These are phyloP conservation scores for Pycnomerus fuliginosus DNA, from an alignment of 2,888 invertebrate genomes.

Conservation along the genomic window DNA sequence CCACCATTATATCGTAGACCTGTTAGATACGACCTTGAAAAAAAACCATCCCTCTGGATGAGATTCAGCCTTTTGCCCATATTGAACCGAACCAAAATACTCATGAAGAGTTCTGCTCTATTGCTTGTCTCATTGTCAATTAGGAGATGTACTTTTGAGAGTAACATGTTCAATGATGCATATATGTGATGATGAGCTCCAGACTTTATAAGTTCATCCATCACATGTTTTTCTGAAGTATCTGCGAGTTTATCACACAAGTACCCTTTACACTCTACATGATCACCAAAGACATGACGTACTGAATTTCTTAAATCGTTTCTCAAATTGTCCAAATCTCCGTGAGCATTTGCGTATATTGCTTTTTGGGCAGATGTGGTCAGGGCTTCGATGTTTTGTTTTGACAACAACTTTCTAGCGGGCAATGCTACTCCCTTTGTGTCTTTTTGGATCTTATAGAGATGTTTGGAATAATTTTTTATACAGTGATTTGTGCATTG, in stretches of 20 bases:
- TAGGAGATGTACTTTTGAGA: too few relatives aligned
- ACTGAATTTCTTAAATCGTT: constrained; percentile 1
- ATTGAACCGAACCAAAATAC: constrained; percentile 3
- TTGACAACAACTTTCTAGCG: too few relatives aligned
- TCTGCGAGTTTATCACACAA: background rate
- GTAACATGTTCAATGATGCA: too few relatives aligned
- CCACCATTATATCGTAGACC: background rate
- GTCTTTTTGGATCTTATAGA: constrained; percentile 20
- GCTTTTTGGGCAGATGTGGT: background rate
- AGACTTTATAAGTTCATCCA: background rate
- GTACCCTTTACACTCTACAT: background rate
- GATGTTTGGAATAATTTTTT: constrained; percentile 26
- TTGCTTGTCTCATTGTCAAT: constrained; percentile 2
- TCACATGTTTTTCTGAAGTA: too few relatives aligned
- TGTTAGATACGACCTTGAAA: background rate
- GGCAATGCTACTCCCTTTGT: constrained; percentile 7
- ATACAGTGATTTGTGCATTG: constrained; percentile 25
- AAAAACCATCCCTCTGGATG: constrained; percentile 1
- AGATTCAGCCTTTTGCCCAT: constrained; percentile 9
- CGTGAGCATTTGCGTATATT: constrained; percentile 1
- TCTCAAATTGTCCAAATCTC: background rate
- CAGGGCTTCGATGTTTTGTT: background rate
- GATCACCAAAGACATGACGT: background rate
- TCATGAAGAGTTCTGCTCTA: constrained; percentile 3
- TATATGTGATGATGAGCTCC: constrained; percentile 1